Percentiles rank a stretch among this genome's conserved stretches.
Conservation (phyloP, 2,888 invertebrate species). For the Eremobia ochroleuca region DNA sequence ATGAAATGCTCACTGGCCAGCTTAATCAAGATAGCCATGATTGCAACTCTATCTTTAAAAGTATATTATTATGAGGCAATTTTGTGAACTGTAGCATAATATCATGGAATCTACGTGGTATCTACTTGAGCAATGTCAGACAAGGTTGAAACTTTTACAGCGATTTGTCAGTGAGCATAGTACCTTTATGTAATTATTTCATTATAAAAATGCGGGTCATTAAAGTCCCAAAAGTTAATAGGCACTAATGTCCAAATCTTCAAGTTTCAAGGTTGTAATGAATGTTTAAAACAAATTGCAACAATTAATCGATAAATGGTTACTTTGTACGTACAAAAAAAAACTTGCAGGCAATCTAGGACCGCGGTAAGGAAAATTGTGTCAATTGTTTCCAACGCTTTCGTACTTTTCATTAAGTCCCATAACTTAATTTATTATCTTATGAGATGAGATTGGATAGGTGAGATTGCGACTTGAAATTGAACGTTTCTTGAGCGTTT, state of each 20-base stretch:
- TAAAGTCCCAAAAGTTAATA: neutral
- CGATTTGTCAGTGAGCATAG: neutral
- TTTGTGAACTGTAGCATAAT: conserved; percentile 15
- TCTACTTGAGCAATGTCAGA: conserved; percentile 23
- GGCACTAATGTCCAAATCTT: neutral
- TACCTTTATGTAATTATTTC: neutral
- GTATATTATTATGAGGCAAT: conserved; percentile 13
- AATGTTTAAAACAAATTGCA: neutral
- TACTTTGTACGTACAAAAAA: neutral
- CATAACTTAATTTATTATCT: no score
- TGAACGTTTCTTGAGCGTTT: no score
- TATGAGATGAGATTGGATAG: no score
- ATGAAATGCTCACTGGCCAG: conserved; percentile 11
- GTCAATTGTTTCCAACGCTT: neutral
- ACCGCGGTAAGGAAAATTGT: neutral
- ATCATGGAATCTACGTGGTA: conserved; percentile 11
- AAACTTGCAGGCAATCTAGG: neutral
- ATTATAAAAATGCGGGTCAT: neutral
- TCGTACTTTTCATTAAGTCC: neutral
- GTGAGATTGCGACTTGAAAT: no score
- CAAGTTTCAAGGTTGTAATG: neutral
- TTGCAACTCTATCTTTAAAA: conserved; percentile 11
- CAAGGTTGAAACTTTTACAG: conserved; percentile 29
- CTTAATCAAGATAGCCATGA: conserved; percentile 21
- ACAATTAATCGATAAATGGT: neutral